Conservation (phyloP, 2,797 vertebrate species). For the Scyliorhinus canicula region DNA sequence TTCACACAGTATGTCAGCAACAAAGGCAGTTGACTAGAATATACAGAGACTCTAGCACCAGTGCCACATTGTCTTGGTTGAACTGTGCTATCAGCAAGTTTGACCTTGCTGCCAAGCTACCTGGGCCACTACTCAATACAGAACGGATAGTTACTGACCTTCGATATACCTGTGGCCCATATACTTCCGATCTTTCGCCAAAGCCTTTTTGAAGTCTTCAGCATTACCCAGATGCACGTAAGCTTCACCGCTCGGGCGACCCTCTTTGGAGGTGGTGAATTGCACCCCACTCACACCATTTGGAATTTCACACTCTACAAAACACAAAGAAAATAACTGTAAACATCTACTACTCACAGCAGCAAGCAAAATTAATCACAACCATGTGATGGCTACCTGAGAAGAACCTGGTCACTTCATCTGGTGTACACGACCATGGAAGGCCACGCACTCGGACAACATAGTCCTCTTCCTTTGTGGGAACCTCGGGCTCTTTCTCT, state of each 20-base stretch:
- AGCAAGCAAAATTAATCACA: not conserved
- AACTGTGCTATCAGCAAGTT: not conserved
- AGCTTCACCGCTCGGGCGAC: constrained; percentile 73
- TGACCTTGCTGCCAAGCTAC: not conserved
- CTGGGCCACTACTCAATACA: not conserved
- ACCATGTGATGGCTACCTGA: constrained; percentile 55
- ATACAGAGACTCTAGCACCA: not conserved
- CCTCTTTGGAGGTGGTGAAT: constrained; percentile 77
- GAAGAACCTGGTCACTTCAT: constrained; percentile 72
- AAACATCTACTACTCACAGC: not conserved
- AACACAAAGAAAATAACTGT: not conserved
- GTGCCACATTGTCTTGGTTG: not conserved
- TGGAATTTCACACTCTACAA: constrained; percentile 66
- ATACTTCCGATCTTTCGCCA: constrained; percentile 74
- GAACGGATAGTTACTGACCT: constrained; percentile 51
- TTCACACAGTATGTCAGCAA: not conserved
- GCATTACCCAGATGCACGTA: constrained; percentile 69
- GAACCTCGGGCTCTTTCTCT: constrained; percentile 55
- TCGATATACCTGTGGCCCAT: constrained; percentile 80
- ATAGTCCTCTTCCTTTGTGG: constrained; percentile 67
- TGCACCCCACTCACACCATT: constrained; percentile 69
- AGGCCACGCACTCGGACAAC: constrained; percentile 74
- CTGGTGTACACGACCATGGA: constrained; percentile 74
- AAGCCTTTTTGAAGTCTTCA: constrained; percentile 71
- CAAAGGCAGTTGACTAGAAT: not conserved